These are phyloP conservation scores for Poeciliopsis gracilis DNA, from an alignment of 2,797 vertebrate species.

Conservation along the genomic window DNA sequence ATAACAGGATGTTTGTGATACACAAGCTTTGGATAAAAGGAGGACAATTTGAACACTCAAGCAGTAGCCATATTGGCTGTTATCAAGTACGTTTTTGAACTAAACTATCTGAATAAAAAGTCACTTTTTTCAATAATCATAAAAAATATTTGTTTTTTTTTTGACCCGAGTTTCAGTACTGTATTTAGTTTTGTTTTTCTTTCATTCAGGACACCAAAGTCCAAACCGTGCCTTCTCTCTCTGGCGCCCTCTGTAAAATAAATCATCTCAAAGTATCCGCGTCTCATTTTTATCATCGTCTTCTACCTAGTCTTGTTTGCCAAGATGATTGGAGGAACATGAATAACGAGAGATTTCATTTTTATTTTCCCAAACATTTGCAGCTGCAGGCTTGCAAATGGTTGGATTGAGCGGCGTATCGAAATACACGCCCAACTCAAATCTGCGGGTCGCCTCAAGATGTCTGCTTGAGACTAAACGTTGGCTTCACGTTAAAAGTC, in stretches of 20 bases:
- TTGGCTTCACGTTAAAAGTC: no score
- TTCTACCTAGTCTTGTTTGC: neutral
- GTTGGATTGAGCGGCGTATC: neutral
- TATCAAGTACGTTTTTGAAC: neutral
- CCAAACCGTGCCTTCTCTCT: slow-evolving; percentile 65
- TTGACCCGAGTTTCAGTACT: slow-evolving; percentile 19
- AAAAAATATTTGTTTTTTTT: neutral
- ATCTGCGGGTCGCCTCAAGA: neutral
- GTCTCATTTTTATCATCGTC: neutral
- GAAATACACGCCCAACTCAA: neutral
- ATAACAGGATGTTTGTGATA: neutral
- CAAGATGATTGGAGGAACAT: neutral
- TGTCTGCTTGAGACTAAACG: no score
- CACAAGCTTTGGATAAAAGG: neutral
- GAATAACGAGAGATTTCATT: neutral
- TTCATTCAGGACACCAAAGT: neutral
- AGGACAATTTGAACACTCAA: neutral
- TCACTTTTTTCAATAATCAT: slow-evolving; percentile 2
- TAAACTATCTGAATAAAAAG: neutral
- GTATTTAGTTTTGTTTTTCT: slow-evolving; percentile 15
- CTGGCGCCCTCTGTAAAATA: slow-evolving; percentile 61
- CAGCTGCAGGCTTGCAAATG: neutral
- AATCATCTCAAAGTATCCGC: slow-evolving; percentile 27
- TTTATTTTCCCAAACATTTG: neutral
- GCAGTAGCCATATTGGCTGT: slow-evolving; percentile 52